These are phyloP conservation scores for Limnodromus scolopaceus DNA, from an alignment of 2,797 vertebrate genomes.

Conservation along the genomic window DNA sequence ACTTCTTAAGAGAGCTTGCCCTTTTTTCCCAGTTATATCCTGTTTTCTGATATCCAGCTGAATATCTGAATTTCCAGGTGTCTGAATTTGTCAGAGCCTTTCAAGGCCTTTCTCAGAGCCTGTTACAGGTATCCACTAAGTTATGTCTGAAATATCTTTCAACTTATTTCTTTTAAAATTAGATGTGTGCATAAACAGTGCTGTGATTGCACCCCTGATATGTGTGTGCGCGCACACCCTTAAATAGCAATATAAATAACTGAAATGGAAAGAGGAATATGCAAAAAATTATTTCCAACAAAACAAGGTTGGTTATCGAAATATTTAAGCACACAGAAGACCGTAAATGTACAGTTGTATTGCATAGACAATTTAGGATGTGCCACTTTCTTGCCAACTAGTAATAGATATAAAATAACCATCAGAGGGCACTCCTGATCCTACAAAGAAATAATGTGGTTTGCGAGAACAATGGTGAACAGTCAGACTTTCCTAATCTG, in stretches of 20 bases:
- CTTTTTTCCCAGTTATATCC: neutral
- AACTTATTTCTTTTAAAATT: neutral
- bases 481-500: constrained; percentile 37
- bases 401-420: neutral
- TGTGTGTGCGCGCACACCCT: rapidly evolving
- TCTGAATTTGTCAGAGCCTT: neutral
- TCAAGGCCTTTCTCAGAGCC: neutral
- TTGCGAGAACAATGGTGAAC: constrained; percentile 23
- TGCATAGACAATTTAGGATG: neutral
- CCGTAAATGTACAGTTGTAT: neutral
- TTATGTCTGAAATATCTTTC: neutral
- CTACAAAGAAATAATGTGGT: constrained; percentile 23
- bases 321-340: neutral
- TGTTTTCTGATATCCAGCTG: neutral
- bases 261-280: neutral
- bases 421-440: constrained; percentile 74
- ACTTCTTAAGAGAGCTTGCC: neutral
- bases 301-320: neutral
- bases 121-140: neutral
- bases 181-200: neutral
- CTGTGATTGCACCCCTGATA: neutral
- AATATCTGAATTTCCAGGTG: neutral
- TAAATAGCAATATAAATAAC: neutral
- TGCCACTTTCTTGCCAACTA: neutral
- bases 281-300: neutral